Conservation (phyloP, 2,113 vertebrate species). For the Setophaga petechia region DNA sequence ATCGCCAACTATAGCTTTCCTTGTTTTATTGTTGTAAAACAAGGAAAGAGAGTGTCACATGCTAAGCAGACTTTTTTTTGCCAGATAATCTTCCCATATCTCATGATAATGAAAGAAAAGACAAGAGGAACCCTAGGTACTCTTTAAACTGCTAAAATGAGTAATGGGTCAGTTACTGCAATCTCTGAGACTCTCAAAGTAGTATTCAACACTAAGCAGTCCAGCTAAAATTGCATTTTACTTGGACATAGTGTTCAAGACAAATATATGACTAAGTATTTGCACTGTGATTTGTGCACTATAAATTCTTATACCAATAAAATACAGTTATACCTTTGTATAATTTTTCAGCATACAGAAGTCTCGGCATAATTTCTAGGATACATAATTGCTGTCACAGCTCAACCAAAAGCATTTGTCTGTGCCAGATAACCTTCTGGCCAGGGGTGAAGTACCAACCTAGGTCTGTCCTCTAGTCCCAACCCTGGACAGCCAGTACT, state of each 20-base stretch:
- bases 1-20: neutral
- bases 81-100: neutral
- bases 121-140: neutral
- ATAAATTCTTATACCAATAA: neutral
- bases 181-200: neutral
- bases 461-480: neutral
- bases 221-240: neutral
- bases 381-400: neutral
- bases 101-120: neutral
- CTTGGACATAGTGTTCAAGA: neutral
- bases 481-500: fast-evolving
- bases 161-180: neutral
- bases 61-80: neutral
- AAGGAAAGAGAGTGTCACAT: neutral
- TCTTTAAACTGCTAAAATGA: neutral
- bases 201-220: neutral
- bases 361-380: neutral
- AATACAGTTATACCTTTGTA: neutral
- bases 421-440: neutral
- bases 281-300: neutral
- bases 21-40: neutral
- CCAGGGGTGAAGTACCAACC: neutral
- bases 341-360: neutral
- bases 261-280: neutral
- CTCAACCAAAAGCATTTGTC: neutral